These are phyloP conservation scores for Chalcosyrphus nemorum DNA, from an alignment of 2,888 invertebrate species.

Conservation along the genomic window DNA sequence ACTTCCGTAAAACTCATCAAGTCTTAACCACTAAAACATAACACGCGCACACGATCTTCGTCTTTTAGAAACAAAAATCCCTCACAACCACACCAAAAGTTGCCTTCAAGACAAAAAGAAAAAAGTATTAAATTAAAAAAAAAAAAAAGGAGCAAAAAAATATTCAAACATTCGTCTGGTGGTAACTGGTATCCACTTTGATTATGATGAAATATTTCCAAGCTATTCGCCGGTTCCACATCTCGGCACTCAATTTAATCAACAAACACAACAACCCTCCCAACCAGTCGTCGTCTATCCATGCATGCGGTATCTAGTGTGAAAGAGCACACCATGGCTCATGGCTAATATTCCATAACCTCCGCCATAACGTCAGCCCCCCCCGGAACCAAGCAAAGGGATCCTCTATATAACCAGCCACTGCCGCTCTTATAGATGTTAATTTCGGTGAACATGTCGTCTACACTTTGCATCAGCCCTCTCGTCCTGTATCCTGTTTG, in stretches of 20 bases:
- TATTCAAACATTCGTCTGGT: slow-evolving; percentile 1
- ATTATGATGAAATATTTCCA: slow-evolving; percentile 55
- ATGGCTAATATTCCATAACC: slow-evolving; percentile 45
- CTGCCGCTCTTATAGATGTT: slow-evolving; percentile 39
- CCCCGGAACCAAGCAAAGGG: slow-evolving; percentile 33
- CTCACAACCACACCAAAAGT: not conserved
- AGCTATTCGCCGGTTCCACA: slow-evolving; percentile 54
- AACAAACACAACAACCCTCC: slow-evolving; percentile 41
- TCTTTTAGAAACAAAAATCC: not conserved
- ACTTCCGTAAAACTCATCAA: not conserved
- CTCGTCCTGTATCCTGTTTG: not conserved
- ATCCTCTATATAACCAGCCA: slow-evolving; percentile 45
- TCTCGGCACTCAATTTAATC: slow-evolving; percentile 65
- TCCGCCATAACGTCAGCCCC: not conserved
- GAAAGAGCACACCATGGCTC: slow-evolving; percentile 58
- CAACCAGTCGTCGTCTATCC: slow-evolving; percentile 37
- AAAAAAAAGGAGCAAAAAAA: not conserved
- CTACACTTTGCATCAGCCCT: slow-evolving; percentile 17
- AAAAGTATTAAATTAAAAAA: not conserved
- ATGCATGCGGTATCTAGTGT: slow-evolving; percentile 56
- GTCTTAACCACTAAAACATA: slow-evolving; percentile 1
- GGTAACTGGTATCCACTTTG: slow-evolving; percentile 16
- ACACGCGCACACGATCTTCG: not conserved
- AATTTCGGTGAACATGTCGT: slow-evolving; percentile 64
- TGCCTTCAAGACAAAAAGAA: not conserved